Evolutionary conservation across 2,797 vertebrate genomes (phyloP).

Genomic region (Sebastiscus tertius): DNA sequence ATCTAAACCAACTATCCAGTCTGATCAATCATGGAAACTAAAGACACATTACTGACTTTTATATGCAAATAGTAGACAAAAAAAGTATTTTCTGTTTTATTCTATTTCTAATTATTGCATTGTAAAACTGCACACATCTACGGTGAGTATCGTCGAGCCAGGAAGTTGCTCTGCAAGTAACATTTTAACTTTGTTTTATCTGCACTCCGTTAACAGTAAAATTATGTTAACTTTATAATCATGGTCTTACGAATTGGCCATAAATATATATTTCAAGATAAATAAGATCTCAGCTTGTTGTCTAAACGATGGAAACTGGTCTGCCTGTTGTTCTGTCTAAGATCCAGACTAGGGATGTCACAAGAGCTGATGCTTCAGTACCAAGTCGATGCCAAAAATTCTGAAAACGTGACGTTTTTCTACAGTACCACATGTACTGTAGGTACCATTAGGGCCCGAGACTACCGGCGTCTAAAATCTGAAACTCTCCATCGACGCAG

Average conservation of each 20-base stretch:
- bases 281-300: neutral
- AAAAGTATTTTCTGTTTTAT: fast-evolving
- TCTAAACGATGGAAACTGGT: neutral
- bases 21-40: no score
- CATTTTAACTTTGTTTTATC: neutral
- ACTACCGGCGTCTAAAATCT: no score
- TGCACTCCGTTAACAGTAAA: neutral
- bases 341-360: neutral
- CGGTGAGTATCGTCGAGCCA: neutral
- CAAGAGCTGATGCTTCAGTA: neutral
- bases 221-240: neutral
- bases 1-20: no score
- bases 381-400: neutral
- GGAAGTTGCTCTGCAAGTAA: neutral
- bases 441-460: no score
- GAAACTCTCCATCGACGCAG: fast-evolving
- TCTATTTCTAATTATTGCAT: neutral
- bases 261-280: neutral
- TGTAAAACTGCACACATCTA: neutral
- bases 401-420: no score
- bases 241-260: no score
- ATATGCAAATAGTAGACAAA: no score
- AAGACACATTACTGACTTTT: no score
- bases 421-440: no score
- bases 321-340: neutral